Evolutionary conservation across 1,140 invertebrate genomes (phyloP), one percentile per base, ranked within the genome.

Genomic region (Aphis gossypii): DNA sequence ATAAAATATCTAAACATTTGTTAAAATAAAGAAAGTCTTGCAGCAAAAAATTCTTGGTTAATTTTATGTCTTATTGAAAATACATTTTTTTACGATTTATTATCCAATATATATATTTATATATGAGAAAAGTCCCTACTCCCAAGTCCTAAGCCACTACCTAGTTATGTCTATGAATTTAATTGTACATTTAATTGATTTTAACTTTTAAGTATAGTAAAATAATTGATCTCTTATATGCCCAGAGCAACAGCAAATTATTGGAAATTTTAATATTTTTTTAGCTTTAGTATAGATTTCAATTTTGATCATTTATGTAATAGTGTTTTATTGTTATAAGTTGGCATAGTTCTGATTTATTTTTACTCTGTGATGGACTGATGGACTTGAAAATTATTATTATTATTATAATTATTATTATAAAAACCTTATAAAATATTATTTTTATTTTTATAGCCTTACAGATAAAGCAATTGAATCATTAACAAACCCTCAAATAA

Each of bases 381-480:
- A 68, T 68, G 25, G 9, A 11, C 11, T 8, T 88, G 2, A 18
- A 87, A 87, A 23, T 41, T 23, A 84, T 9, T 84, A 44, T 82
- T 46, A 46, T 41, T 84, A 41, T 41, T 60, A 1, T 14, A 60
- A 84, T 9, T 84, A 44, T 82, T 46, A 46, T 41, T 84, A 41
- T 41, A n/a, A 68, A 56, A 56, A n/a, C 4, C 11, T n/a, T 68
- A 5, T 11, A 68, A 68, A 68, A 68, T 68, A 4, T 30, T n/a
- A 68, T 68, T 68, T 68, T 68, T 30, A 68, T 68, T 14, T 25
- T 54, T 56, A 38, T 54, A 93, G 92, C 30, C 23, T 41, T 60
- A 56, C 51, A 20, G 92, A 93, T 56, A 93, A 56, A 86, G 82
- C 48, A 51, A 93, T 93, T 21, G 92, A 93, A 84, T 93, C 92